Evolutionary conservation across 2,888 invertebrate genomes (phyloP).

Genomic region (Pammene fasciana): DNA sequence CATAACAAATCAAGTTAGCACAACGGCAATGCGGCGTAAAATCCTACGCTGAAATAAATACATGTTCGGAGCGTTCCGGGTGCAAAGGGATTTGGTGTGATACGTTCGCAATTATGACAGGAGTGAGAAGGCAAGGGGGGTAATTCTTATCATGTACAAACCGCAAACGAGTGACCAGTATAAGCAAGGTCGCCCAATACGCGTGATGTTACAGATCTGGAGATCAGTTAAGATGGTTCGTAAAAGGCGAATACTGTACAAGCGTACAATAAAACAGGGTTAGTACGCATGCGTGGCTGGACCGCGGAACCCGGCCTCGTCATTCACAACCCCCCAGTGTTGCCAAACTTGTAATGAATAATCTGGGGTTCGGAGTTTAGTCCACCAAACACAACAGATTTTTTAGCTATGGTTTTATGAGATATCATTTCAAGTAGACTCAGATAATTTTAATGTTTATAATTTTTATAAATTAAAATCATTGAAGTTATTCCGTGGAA

Average conservation of each 20-base stretch:
- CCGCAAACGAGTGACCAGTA: background rate
- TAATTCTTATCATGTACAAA: background rate
- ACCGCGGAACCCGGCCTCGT: slow-evolving; percentile 51
- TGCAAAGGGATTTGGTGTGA: slow-evolving; percentile 55
- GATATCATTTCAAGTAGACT: background rate
- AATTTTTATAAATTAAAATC: too few relatives aligned
- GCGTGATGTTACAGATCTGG: background rate
- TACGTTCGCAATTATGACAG: slow-evolving; percentile 59
- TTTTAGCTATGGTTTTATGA: too few relatives aligned
- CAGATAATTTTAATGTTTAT: too few relatives aligned
- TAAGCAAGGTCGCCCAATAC: background rate
- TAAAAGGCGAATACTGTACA: slow-evolving; percentile 3
- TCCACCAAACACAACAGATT: too few relatives aligned
- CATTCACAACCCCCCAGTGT: slow-evolving; percentile 58
- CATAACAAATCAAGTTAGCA: slow-evolving; percentile 37
- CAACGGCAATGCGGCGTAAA: slow-evolving; percentile 54
- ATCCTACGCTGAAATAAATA: slow-evolving; percentile 53
- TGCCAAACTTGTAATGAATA: background rate
- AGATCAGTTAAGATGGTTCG: background rate
- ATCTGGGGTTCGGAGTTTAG: background rate
- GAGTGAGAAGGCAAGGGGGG: slow-evolving; percentile 7
- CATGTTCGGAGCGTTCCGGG: slow-evolving; percentile 47
- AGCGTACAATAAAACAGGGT: background rate
- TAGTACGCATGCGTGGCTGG: slow-evolving; percentile 45
- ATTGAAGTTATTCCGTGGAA: too few relatives aligned